These are phyloP conservation scores for Myotis brandtii DNA, from an alignment of 2,113 vertebrate species.

Conservation along the genomic window DNA sequence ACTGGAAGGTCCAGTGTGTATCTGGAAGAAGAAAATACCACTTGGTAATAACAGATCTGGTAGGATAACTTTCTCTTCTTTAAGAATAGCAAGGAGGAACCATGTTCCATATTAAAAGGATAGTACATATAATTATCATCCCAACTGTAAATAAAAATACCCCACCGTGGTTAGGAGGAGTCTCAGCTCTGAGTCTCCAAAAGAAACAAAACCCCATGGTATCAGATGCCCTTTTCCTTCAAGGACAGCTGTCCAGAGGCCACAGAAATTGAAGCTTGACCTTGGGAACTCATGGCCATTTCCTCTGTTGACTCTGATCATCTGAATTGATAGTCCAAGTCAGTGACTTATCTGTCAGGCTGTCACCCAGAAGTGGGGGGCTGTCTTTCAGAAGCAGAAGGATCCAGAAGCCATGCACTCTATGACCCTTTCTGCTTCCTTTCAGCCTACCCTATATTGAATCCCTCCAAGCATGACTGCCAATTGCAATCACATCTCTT, in stretches of 20 bases:
- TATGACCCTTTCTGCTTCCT: background rate
- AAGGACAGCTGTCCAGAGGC: background rate
- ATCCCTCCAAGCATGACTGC: background rate
- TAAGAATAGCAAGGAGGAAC: conserved; percentile 79
- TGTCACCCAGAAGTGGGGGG: background rate
- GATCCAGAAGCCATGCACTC: background rate
- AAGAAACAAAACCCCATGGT: conserved; percentile 71
- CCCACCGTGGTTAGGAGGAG: conserved; percentile 75
- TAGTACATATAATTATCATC: conserved; percentile 85
- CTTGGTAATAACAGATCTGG: conserved; percentile 86
- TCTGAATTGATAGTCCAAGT: background rate
- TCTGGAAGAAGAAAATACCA: conserved; percentile 78
- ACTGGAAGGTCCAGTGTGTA: conserved; percentile 69
- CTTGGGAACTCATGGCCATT: background rate
- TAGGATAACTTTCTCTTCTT: conserved; percentile 77
- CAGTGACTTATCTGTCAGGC: background rate
- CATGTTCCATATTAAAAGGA: conserved; percentile 79
- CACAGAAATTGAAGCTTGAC: conserved; percentile 6
- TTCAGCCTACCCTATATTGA: background rate
- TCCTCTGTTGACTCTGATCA: background rate
- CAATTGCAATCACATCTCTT: background rate
- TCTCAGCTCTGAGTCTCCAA: conserved; percentile 68
- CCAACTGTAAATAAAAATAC: conserved; percentile 86
- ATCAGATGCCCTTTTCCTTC: conserved; percentile 43
- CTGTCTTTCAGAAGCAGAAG: background rate